phyloP scores from a whole-genome alignment of 2,888 invertebrate genomes.

The Pollenia griseotomentosa region DNA sequence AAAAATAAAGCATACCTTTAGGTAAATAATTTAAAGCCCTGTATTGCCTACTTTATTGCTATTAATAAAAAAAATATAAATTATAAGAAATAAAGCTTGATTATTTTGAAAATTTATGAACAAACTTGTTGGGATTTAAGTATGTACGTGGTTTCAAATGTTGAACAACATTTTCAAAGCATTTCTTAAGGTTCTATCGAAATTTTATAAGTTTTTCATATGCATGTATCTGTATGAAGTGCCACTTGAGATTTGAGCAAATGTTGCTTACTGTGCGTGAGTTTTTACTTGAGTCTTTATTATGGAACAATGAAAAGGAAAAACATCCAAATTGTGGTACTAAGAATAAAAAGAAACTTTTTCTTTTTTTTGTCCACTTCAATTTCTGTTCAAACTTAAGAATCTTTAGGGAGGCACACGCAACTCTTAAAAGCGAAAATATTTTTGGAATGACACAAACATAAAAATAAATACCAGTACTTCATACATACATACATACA shows the following conservation, averaged over 20 bases:
- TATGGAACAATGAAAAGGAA: not conserved
- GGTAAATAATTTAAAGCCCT: not conserved
- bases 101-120: slow-evolving; percentile 14
- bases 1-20: slow-evolving; percentile 6
- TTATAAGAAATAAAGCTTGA: not conserved
- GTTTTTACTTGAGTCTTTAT: slow-evolving; percentile 5
- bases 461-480: slow-evolving; percentile 39
- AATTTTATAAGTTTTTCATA: not conserved
- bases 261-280: slow-evolving; percentile 9
- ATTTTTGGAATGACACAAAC: slow-evolving; percentile 37
- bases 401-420: slow-evolving; percentile 18
- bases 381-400: slow-evolving; percentile 33
- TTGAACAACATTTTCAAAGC: not conserved
- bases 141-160: too few relatives aligned
- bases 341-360: slow-evolving; percentile 11
- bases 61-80: not conserved
- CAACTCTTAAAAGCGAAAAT: slow-evolving; percentile 11
- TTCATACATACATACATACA: too few relatives aligned
- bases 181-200: not conserved
- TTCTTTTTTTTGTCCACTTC: slow-evolving; percentile 37
- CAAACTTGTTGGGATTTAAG: too few relatives aligned
- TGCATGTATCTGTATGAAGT: not conserved
- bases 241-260: slow-evolving; percentile 28
- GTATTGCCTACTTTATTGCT: not conserved
- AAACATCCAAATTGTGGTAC: not conserved